Evolutionary conservation across 2,888 invertebrate genomes (phyloP).

Genomic region (Melitaea athalia): DNA sequence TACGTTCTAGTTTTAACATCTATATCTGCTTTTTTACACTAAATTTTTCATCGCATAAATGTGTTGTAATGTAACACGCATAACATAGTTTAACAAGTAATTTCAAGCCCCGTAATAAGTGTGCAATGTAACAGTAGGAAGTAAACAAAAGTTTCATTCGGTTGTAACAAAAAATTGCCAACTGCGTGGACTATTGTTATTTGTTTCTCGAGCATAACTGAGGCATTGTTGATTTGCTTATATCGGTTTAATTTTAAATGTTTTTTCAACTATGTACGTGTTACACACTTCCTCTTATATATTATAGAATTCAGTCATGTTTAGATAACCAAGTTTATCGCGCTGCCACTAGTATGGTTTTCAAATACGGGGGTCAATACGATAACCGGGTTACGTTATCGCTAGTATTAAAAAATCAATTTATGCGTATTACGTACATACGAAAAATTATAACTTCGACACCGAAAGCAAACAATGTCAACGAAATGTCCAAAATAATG

Average conservation of each 20-base stretch:
- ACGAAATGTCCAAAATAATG: constrained; percentile 54
- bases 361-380: constrained; percentile 26
- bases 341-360: constrained; percentile 17
- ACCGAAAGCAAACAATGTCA: constrained; percentile 44
- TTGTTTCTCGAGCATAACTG: constrained; percentile 25
- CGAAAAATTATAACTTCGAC: constrained; percentile 17
- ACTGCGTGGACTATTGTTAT: constrained; percentile 33
- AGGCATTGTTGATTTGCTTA: constrained; percentile 18
- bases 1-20: no score
- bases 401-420: constrained; percentile 26
- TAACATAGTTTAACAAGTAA: constrained; percentile 20
- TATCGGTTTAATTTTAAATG: constrained; percentile 7
- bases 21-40: no score
- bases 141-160: constrained; percentile 33
- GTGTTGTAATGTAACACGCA: constrained; percentile 24
- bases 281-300: constrained; percentile 18
- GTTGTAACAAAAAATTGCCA: constrained; percentile 24
- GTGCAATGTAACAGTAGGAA: constrained; percentile 30
- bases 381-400: constrained; percentile 32
- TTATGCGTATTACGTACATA: constrained; percentile 15
- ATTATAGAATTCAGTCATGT: constrained; percentile 18
- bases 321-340: constrained; percentile 34
- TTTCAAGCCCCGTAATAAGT: constrained; percentile 32
- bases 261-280: constrained; percentile 3
- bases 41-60: neutral